phyloP scores from a whole-genome alignment of 1,140 invertebrate genomes.

The Drosophila melanica region DNA sequence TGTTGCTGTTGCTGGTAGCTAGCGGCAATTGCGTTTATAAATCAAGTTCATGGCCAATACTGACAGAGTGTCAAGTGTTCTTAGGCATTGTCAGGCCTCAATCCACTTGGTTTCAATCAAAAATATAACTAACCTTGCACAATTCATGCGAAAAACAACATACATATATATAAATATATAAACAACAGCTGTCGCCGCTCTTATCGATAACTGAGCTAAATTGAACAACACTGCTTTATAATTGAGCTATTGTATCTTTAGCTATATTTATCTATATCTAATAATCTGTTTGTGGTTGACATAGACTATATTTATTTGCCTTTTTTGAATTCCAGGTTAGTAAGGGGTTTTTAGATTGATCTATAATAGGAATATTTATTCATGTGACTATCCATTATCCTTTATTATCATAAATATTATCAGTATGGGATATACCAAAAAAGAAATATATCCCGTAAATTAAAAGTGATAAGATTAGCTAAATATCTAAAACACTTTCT shows the following conservation, averaged over 20 bases:
- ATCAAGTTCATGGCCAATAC: constrained; percentile 71
- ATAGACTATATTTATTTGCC: too few relatives aligned
- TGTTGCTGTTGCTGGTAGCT: constrained; percentile 27
- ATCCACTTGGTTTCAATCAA: constrained; percentile 40
- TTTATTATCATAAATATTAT: too few relatives aligned
- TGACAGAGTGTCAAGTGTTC: constrained; percentile 74
- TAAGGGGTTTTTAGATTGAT: too few relatives aligned
- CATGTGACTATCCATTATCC: too few relatives aligned
- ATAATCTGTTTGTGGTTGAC: too few relatives aligned
- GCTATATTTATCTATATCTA: not conserved
- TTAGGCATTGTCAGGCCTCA: constrained; percentile 55
- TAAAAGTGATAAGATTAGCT: too few relatives aligned
- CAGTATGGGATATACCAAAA: too few relatives aligned
- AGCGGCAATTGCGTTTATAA: constrained; percentile 61
- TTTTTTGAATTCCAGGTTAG: too few relatives aligned
- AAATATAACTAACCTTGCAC: constrained; percentile 69
- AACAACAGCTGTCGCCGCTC: constrained; percentile 3
- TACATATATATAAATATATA: not conserved
- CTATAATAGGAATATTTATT: too few relatives aligned
- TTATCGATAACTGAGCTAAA: not conserved
- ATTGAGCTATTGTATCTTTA: not conserved
- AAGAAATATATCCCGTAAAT: too few relatives aligned
- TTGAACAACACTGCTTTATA: not conserved
- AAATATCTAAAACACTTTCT: too few relatives aligned
- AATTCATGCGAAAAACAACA: constrained; percentile 54